A percentile compares a stretch with the other conserved stretches of the same genome.
Evolutionary conservation across 2,888 invertebrate species (phyloP).

Genomic region (Epistrophe eligans): DNA sequence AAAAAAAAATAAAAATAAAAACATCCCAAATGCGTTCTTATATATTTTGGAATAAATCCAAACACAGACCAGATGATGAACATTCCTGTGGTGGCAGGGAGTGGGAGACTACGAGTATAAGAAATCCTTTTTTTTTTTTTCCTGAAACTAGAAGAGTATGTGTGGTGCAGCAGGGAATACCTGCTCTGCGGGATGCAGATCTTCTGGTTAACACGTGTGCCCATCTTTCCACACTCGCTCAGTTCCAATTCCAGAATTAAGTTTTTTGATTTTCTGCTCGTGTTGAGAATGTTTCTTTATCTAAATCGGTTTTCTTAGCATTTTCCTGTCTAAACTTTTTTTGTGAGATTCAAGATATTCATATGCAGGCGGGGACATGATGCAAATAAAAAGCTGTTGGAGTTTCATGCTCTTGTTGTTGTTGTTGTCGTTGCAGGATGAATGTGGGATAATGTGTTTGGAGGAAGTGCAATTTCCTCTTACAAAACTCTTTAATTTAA

Average conservation of each 20-base stretch:
- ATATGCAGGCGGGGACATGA: slow-evolving; percentile 40
- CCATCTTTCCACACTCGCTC: slow-evolving; percentile 54
- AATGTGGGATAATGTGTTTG: slow-evolving; percentile 53
- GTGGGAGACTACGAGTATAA: slow-evolving; percentile 9
- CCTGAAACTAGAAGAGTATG: slow-evolving; percentile 28
- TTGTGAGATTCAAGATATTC: slow-evolving; percentile 14
- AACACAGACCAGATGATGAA: slow-evolving; percentile 62
- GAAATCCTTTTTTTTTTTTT: slow-evolving; percentile 47
- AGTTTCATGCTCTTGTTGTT: background rate
- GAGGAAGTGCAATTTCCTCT: slow-evolving; percentile 76
- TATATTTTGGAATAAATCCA: slow-evolving; percentile 34
- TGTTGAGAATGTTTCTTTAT: slow-evolving; percentile 48
- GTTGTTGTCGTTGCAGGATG: slow-evolving; percentile 31
- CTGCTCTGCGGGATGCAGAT: slow-evolving; percentile 69
- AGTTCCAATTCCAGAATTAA: background rate
- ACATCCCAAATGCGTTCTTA: slow-evolving; percentile 52
- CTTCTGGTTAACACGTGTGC: slow-evolving; percentile 75
- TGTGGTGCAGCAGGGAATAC: slow-evolving; percentile 54
- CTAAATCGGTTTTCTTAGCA: slow-evolving; percentile 65
- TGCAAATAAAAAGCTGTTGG: slow-evolving; percentile 57
- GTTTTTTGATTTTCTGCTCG: slow-evolving; percentile 4
- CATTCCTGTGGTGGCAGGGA: slow-evolving; percentile 27
- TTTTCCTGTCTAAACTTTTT: slow-evolving; percentile 32
- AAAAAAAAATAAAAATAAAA: slow-evolving; percentile 30
- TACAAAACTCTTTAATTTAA: slow-evolving; percentile 40